These are phyloP conservation scores for Pachycephus smyrnensis DNA, from an alignment of 2,888 invertebrate species.

Conservation along the genomic window DNA sequence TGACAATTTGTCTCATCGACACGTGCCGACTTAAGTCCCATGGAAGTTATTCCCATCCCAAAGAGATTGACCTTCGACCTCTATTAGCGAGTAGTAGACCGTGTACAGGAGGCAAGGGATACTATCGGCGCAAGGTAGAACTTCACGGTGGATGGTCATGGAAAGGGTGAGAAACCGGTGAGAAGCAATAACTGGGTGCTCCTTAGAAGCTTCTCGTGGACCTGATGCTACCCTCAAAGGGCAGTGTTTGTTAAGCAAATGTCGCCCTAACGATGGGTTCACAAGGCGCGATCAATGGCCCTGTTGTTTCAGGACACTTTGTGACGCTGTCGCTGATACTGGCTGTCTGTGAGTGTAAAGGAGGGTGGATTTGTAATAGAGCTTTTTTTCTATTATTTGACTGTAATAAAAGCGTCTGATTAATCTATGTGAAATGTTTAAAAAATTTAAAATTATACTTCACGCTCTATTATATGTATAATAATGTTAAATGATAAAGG, in stretches of 20 bases:
- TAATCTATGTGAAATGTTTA: neutral
- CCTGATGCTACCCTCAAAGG: neutral
- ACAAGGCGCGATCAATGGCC: neutral
- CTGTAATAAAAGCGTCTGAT: neutral
- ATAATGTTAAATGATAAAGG: no score
- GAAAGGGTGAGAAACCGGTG: neutral
- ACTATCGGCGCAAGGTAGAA: neutral
- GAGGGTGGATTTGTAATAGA: neutral
- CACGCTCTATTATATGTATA: no score
- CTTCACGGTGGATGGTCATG: neutral
- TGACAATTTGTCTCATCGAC: neutral
- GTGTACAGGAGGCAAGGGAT: neutral
- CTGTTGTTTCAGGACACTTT: neutral
- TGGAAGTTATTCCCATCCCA: neutral
- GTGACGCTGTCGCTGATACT: neutral
- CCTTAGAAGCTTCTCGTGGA: neutral
- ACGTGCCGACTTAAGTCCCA: neutral
- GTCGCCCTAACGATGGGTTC: neutral
- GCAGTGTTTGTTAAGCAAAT: neutral
- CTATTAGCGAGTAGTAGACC: neutral
- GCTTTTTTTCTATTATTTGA: neutral
- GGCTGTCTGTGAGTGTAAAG: neutral
- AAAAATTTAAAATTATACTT: neutral
- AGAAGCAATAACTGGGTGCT: neutral
- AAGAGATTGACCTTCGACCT: neutral